phyloP scores from a whole-genome alignment of 2,888 invertebrate species.

The Helobdella robusta region DNA sequence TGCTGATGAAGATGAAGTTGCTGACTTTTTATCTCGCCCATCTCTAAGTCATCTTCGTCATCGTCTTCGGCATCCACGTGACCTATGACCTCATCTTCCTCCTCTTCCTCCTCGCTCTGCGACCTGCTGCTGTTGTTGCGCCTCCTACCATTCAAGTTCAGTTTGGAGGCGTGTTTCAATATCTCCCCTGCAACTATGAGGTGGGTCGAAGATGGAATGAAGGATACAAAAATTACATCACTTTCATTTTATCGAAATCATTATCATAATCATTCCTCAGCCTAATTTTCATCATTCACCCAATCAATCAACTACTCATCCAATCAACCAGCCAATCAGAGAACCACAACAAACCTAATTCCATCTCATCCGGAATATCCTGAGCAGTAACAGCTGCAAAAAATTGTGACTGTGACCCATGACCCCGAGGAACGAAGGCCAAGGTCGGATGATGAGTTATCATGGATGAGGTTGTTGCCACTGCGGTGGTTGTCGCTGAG shows the following conservation, averaged over 20 bases:
- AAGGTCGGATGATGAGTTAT: conserved; percentile 8
- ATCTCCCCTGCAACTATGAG: conserved; percentile 19
- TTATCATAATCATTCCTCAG: not conserved
- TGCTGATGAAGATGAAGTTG: no score
- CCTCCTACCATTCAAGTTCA: not conserved
- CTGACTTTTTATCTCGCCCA: not conserved
- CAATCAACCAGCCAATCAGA: not conserved
- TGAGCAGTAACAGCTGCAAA: conserved; percentile 19
- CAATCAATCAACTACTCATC: not conserved
- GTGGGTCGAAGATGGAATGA: not conserved
- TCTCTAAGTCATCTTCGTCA: no score
- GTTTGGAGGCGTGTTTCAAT: conserved; percentile 5
- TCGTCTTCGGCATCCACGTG: no score
- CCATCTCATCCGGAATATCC: not conserved
- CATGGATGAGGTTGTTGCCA: not conserved
- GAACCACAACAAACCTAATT: not conserved
- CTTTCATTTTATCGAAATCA: not conserved
- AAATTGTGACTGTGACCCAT: conserved; percentile 14
- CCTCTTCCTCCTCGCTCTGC: conserved; percentile 23
- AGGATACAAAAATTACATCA: not conserved
- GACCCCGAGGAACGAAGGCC: conserved; percentile 20
- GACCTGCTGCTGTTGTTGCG: conserved; percentile 11
- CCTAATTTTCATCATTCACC: not conserved
- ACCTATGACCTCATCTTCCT: conserved; percentile 20
- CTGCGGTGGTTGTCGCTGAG: no score